A percentile compares a stretch with the other conserved stretches of the same genome.
phyloP scores from a whole-genome alignment of 2,888 invertebrate genomes.

The Orthonevra nobilis region DNA sequence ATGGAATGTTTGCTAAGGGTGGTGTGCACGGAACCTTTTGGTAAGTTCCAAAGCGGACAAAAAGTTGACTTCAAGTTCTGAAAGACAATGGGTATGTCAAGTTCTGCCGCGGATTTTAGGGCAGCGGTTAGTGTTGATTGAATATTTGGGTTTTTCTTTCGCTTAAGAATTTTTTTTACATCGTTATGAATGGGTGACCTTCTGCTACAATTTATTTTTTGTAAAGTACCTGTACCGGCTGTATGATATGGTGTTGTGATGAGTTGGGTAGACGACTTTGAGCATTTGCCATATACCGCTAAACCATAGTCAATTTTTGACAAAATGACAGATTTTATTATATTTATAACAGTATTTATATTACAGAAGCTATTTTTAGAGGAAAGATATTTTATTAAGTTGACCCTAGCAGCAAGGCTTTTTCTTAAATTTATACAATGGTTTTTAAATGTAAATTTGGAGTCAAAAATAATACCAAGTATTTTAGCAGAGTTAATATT shows the following conservation, averaged over 20 bases:
- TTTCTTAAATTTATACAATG: background rate
- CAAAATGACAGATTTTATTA: background rate
- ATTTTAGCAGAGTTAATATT: constrained; percentile 3
- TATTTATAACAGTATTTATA: background rate
- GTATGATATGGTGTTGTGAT: background rate
- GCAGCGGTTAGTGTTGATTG: background rate
- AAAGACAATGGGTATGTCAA: background rate
- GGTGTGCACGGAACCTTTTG: background rate
- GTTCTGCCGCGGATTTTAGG: background rate
- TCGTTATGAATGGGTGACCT: constrained; percentile 1
- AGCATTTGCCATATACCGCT: background rate
- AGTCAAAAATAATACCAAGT: background rate
- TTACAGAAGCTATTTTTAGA: background rate
- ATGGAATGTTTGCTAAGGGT: no score
- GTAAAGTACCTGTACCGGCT: no score
- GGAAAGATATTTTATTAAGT: background rate
- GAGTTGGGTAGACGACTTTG: background rate
- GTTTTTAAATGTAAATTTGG: background rate
- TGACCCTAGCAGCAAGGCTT: background rate
- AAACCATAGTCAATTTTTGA: background rate
- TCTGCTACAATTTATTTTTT: no score
- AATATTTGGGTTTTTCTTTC: background rate
- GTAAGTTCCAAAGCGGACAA: background rate
- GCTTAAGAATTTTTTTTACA: background rate
- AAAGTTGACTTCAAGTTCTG: no score